Conservation (phyloP, 2,113 vertebrate species). For the Trogon surrucura region DNA sequence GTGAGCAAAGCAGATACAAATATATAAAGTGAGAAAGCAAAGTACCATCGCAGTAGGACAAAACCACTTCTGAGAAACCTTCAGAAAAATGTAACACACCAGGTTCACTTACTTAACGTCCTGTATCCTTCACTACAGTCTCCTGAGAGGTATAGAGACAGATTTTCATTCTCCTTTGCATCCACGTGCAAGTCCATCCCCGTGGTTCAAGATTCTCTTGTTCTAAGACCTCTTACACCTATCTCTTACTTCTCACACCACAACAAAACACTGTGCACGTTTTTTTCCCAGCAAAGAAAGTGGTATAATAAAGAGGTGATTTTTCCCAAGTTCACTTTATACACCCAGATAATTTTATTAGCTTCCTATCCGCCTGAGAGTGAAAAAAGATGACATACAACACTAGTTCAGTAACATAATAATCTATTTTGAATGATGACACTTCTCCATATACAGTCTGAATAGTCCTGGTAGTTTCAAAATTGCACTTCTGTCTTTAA, state of each 20-base stretch:
- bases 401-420: background rate
- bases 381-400: background rate
- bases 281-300: background rate
- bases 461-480: background rate
- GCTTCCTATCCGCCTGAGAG: background rate
- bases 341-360: background rate
- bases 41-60: background rate
- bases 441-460: background rate
- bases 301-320: background rate
- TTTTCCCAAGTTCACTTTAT: background rate
- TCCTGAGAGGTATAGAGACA: background rate
- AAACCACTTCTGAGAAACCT: background rate
- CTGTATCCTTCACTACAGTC: background rate
- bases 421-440: background rate
- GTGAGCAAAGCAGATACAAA: background rate
- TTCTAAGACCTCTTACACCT: background rate
- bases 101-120: background rate
- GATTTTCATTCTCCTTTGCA: background rate
- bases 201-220: background rate
- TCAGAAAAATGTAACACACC: background rate
- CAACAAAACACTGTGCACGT: rapidly evolving
- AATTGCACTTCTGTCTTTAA: background rate
- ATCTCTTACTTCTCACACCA: background rate
- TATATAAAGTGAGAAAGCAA: background rate
- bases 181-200: background rate